These are phyloP conservation scores for Subanguina moxae DNA, from an alignment of 1,140 invertebrate species.

Conservation along the genomic window DNA sequence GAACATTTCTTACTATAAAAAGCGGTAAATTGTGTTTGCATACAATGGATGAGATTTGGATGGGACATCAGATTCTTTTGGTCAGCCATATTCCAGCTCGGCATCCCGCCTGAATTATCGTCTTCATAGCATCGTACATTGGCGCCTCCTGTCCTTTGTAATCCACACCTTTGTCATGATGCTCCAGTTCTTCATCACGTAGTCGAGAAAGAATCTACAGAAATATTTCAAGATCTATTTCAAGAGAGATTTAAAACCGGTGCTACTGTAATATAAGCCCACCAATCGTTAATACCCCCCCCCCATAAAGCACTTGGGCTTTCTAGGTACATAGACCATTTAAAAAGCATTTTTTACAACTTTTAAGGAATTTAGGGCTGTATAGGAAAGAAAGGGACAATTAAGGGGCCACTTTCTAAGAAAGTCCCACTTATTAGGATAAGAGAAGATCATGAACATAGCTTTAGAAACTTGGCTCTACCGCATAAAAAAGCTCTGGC, in stretches of 20 bases:
- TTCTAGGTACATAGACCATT: too few relatives aligned
- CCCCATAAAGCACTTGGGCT: too few relatives aligned
- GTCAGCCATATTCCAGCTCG: conserved; percentile 81
- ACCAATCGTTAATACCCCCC: conserved; percentile 14
- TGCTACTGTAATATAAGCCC: conserved; percentile 1
- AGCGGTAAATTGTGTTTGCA: background rate
- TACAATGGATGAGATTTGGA: background rate
- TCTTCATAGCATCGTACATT: conserved; percentile 74
- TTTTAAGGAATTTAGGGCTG: too few relatives aligned
- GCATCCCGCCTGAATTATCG: conserved; percentile 85
- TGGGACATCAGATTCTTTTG: conserved; percentile 10
- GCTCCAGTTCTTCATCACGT: conserved; percentile 94
- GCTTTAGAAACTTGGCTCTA: too few relatives aligned
- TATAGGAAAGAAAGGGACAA: too few relatives aligned
- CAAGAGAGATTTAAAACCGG: conserved; percentile 5
- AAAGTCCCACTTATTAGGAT: too few relatives aligned
- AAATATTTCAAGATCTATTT: conserved; percentile 43
- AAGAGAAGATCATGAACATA: too few relatives aligned
- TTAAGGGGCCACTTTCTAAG: too few relatives aligned
- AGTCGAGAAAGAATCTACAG: conserved; percentile 79
- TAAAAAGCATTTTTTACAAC: too few relatives aligned
- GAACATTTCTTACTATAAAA: too few relatives aligned
- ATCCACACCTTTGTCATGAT: conserved; percentile 89
- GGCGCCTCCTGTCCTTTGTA: conserved; percentile 81
- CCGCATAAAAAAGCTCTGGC: too few relatives aligned